A percentile compares a stretch with the other conserved stretches of the same genome.
phyloP scores from a whole-genome alignment of 2,888 invertebrate species.

The Sturmia bella region DNA sequence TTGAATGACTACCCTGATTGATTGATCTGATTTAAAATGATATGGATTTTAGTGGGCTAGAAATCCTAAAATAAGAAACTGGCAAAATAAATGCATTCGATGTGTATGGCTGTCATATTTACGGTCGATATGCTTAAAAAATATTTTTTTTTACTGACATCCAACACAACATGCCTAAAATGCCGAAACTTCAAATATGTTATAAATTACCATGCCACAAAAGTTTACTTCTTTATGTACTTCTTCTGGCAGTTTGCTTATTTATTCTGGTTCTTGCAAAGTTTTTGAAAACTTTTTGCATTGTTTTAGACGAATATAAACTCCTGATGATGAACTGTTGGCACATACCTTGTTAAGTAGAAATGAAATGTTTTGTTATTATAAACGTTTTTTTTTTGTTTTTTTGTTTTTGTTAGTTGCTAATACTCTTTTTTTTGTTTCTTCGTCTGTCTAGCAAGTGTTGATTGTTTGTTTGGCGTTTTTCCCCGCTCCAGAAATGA shows the following conservation, averaged over 20 bases:
- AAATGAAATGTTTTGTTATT: conserved; percentile 38
- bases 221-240: conserved; percentile 5
- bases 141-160: no score
- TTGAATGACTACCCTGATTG: no score
- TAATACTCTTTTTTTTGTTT: not conserved
- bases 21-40: no score
- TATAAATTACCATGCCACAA: no score
- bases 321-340: conserved; percentile 17
- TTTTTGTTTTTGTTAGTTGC: not conserved
- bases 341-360: conserved; percentile 22
- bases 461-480: conserved; percentile 61
- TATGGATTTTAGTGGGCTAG: no score
- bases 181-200: no score
- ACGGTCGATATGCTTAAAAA: no score
- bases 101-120: no score
- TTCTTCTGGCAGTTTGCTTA: conserved; percentile 7
- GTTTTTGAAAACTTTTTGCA: not conserved
- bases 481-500: conserved; percentile 34
- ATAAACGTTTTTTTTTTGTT: conserved; percentile 5
- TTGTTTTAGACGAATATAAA: not conserved
- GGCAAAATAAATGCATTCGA: no score
- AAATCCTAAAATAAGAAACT: no score
- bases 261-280: not conserved
- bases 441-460: conserved; percentile 53
- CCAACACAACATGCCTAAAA: no score